Evolutionary conservation across 2,797 vertebrate species (phyloP).

Genomic region (Lutjanus argentimaculatus): DNA sequence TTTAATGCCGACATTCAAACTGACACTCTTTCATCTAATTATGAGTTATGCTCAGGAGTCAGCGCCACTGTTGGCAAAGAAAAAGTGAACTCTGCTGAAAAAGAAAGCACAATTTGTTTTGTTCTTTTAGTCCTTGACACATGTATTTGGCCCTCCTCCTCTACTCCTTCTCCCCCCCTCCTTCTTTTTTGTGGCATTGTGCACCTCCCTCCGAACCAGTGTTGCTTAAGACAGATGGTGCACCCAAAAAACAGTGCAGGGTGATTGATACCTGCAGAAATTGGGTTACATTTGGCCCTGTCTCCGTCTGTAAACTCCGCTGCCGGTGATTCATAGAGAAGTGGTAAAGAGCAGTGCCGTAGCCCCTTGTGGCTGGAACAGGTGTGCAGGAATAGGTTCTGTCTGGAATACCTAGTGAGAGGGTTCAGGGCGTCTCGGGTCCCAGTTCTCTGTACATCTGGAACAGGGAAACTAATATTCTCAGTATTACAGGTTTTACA

Average conservation of each 20-base stretch:
- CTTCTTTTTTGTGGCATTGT: constrained; percentile 43
- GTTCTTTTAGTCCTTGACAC: constrained; percentile 66
- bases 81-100: constrained; percentile 59
- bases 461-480: constrained; percentile 36
- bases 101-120: constrained; percentile 66
- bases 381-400: constrained; percentile 73
- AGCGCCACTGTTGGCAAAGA: constrained; percentile 49
- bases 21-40: constrained; percentile 80
- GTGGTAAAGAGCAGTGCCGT: constrained; percentile 76
- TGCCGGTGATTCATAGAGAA: constrained; percentile 83
- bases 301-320: constrained; percentile 80
- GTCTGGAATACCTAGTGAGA: constrained; percentile 65
- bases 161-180: not conserved
- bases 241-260: constrained; percentile 68
- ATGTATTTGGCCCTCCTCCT: constrained; percentile 61
- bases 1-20: constrained; percentile 78
- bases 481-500: not conserved
- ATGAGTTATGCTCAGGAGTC: constrained; percentile 76
- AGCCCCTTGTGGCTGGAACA: constrained; percentile 76
- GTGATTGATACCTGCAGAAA: constrained; percentile 88
- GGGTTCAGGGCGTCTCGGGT: constrained; percentile 43
- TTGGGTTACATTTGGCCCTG: constrained; percentile 86
- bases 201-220: constrained; percentile 67
- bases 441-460: constrained; percentile 45
- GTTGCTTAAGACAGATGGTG: constrained; percentile 84